Conservation (phyloP, 2,888 invertebrate genomes). For the Cremastinae sp. region DNA sequence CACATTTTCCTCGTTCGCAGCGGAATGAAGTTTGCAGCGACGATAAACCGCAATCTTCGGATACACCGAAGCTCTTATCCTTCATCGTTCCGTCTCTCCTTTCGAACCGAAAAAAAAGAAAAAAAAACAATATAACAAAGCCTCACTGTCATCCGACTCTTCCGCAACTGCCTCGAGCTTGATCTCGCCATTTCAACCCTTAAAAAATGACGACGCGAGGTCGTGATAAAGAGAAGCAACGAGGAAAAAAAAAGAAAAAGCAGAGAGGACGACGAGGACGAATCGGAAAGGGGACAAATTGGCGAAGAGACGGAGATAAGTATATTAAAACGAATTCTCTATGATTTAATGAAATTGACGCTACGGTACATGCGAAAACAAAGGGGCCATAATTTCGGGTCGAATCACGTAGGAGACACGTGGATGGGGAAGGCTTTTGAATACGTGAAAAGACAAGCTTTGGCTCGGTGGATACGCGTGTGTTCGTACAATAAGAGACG, state of each 20-base stretch:
- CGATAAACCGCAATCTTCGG: constrained; percentile 61
- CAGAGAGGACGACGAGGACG: neutral
- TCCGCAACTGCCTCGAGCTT: too few species aligned
- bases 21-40: constrained; percentile 54
- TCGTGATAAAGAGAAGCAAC: too few species aligned
- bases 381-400: constrained; percentile 21
- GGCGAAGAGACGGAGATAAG: too few species aligned
- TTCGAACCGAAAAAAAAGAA: neutral
- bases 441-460: constrained; percentile 49
- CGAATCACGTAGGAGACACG: constrained; percentile 19
- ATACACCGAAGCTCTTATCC: constrained; percentile 44
- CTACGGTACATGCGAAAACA: constrained; percentile 13
- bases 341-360: neutral
- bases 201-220: neutral
- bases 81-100: constrained; percentile 6
- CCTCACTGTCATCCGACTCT: too few species aligned
- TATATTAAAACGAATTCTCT: neutral
- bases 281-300: too few species aligned
- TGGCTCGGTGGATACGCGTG: neutral
- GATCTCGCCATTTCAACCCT: too few species aligned
- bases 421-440: constrained; percentile 36
- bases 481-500: neutral
- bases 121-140: neutral
- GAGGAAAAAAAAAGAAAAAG: too few species aligned
- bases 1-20: constrained; percentile 47